Conservation (phyloP, 2,888 invertebrate species). For the Eupithecia exiguata region DNA sequence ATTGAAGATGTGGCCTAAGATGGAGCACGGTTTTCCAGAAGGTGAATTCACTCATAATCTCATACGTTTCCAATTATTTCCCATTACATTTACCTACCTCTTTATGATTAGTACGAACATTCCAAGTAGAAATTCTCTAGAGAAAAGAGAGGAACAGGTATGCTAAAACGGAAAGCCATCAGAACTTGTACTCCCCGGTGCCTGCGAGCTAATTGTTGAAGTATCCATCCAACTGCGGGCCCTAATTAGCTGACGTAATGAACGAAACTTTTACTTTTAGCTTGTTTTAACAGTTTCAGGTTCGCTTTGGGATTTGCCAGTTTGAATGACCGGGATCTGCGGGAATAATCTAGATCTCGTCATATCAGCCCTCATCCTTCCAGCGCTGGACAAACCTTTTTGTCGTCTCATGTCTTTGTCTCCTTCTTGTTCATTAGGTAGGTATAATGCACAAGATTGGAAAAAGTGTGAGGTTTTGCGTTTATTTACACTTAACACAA, state of each 20-base stretch:
- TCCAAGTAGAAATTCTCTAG: background rate
- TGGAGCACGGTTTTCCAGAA: background rate
- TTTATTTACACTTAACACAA: too few relatives aligned
- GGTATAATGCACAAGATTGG: too few relatives aligned
- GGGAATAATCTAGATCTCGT: background rate
- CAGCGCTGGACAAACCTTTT: too few relatives aligned
- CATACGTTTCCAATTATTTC: background rate
- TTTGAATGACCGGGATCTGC: background rate
- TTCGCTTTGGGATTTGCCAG: slow-evolving; percentile 12
- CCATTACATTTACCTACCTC: too few relatives aligned
- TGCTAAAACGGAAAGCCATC: background rate
- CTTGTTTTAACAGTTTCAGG: slow-evolving; percentile 5
- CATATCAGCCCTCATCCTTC: background rate
- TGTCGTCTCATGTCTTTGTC: too few relatives aligned
- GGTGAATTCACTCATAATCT: background rate
- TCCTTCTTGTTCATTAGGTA: too few relatives aligned
- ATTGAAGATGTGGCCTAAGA: too few relatives aligned
- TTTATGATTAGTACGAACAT: too few relatives aligned
- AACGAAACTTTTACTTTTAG: background rate
- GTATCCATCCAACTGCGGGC: background rate
- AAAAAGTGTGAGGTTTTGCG: too few relatives aligned
- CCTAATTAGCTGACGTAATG: slow-evolving; percentile 4
- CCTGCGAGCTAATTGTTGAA: slow-evolving; percentile 3
- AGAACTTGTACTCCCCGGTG: background rate
- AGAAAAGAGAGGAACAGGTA: background rate